Conservation (phyloP, 2,888 invertebrate genomes). For the Leptinotarsa peninsularis region DNA sequence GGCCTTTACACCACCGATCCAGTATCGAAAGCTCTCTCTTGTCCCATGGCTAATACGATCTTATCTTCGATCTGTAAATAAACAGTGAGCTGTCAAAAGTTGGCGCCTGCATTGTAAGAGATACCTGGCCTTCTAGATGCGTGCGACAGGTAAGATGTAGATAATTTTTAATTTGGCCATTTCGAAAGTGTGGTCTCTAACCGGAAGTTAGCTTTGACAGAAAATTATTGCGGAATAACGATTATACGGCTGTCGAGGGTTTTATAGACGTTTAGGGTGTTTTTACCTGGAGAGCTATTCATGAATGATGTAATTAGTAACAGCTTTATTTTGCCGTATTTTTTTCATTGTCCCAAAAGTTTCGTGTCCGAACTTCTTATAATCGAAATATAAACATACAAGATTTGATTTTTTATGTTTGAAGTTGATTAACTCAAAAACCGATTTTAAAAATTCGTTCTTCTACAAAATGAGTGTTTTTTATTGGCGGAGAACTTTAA, state of each 20-base stretch:
- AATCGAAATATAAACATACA: too few species aligned
- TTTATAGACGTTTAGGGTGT: slow-evolving; percentile 24
- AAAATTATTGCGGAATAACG: slow-evolving; percentile 34
- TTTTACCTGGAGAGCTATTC: slow-evolving; percentile 36
- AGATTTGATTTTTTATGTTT: too few species aligned
- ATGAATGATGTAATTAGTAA: slow-evolving; percentile 9
- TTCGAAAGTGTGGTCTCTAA: slow-evolving; percentile 34
- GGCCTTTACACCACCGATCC: slow-evolving; percentile 18
- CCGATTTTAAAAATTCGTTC: too few species aligned
- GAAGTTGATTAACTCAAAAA: too few species aligned
- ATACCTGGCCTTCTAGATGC: slow-evolving; percentile 47
- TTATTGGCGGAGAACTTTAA: too few species aligned
- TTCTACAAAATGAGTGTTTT: too few species aligned
- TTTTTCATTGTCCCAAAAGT: too few species aligned
- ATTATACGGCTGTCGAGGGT: slow-evolving; percentile 29
- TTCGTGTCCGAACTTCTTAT: too few species aligned
- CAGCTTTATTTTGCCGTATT: too few species aligned
- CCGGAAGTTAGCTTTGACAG: slow-evolving; percentile 54
- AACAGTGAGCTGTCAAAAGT: slow-evolving; percentile 58
- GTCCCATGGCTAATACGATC: slow-evolving; percentile 47
- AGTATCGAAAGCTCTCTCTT: slow-evolving; percentile 31
- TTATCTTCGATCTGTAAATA: slow-evolving; percentile 56
- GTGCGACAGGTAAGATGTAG: slow-evolving; percentile 50
- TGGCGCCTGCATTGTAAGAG: slow-evolving; percentile 57
- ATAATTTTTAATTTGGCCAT: slow-evolving; percentile 42